Evolutionary conservation across 2,888 invertebrate genomes (phyloP).

Genomic region (Apamea monoglypha): DNA sequence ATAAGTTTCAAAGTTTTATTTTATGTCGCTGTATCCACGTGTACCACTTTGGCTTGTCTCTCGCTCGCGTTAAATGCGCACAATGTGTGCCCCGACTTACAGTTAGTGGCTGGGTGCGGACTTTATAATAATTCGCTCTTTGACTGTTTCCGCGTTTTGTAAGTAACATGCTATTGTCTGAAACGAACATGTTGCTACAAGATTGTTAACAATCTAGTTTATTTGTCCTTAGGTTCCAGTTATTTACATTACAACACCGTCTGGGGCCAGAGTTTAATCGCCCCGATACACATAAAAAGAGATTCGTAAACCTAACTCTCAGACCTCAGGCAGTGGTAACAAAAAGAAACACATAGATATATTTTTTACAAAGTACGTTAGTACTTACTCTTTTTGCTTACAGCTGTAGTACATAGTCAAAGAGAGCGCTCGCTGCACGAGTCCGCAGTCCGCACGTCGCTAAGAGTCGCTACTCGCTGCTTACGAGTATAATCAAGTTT

Average conservation of each 20-base stretch:
- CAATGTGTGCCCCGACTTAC: slow-evolving; percentile 62
- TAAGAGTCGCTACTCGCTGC: slow-evolving; percentile 42
- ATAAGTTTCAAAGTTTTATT: slow-evolving; percentile 81
- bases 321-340: slow-evolving; percentile 16
- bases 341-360: slow-evolving; percentile 25
- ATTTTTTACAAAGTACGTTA: slow-evolving; percentile 25
- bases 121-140: slow-evolving; percentile 52
- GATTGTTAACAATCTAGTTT: slow-evolving; percentile 38
- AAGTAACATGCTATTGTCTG: slow-evolving; percentile 50
- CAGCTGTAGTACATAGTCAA: slow-evolving; percentile 19
- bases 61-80: slow-evolving; percentile 66
- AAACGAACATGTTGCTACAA: slow-evolving; percentile 32
- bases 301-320: background rate
- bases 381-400: background rate
- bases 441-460: slow-evolving; percentile 31
- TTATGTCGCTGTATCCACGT: slow-evolving; percentile 72
- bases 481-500: slow-evolving; percentile 73
- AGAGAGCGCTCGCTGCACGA: slow-evolving; percentile 26
- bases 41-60: slow-evolving; percentile 71
- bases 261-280: slow-evolving; percentile 5
- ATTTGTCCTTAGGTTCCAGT: slow-evolving; percentile 19
- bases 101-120: slow-evolving; percentile 58
- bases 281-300: slow-evolving; percentile 4
- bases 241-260: slow-evolving; percentile 15
- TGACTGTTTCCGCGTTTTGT: slow-evolving; percentile 56